Percentiles rank a stretch among this genome's conserved stretches.
phyloP scores from a whole-genome alignment of 2,797 vertebrate genomes.

The Tachyglossus aculeatus region DNA sequence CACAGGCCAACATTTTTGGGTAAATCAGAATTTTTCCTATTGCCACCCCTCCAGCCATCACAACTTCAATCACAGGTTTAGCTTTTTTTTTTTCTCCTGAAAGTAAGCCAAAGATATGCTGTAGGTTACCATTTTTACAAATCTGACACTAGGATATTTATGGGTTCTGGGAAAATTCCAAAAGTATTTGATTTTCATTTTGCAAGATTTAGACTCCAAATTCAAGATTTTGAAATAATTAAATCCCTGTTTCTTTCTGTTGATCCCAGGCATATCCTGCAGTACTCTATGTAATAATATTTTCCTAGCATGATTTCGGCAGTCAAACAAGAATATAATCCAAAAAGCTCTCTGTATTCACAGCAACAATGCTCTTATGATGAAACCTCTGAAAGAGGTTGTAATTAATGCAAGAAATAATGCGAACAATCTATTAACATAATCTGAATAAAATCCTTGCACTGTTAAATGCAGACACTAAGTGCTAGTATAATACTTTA shows the following conservation, averaged over 20 bases:
- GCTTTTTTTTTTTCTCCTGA: conserved; percentile 33
- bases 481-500: conserved; percentile 78
- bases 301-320: conserved; percentile 47
- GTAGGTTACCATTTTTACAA: conserved; percentile 39
- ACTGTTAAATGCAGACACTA: conserved; percentile 75
- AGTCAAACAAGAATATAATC: conserved; percentile 68
- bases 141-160: conserved; percentile 33
- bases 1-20: no score
- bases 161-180: conserved; percentile 33
- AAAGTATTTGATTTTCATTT: conserved; percentile 41
- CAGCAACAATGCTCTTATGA: conserved; percentile 61
- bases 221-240: conserved; percentile 52
- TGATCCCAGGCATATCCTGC: conserved; percentile 48
- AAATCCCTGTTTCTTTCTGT: conserved; percentile 48
- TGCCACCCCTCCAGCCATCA: no score
- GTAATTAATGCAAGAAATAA: conserved; percentile 77
- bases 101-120: conserved; percentile 24
- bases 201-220: conserved; percentile 15
- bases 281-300: conserved; percentile 45
- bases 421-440: conserved; percentile 77
- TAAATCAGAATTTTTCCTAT: no score
- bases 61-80: no score
- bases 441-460: conserved; percentile 78
- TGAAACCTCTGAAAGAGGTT: conserved; percentile 64
- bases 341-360: conserved; percentile 59